phyloP scores from a whole-genome alignment of 2,888 invertebrate species.

The Lepidocyrtoides sp. region DNA sequence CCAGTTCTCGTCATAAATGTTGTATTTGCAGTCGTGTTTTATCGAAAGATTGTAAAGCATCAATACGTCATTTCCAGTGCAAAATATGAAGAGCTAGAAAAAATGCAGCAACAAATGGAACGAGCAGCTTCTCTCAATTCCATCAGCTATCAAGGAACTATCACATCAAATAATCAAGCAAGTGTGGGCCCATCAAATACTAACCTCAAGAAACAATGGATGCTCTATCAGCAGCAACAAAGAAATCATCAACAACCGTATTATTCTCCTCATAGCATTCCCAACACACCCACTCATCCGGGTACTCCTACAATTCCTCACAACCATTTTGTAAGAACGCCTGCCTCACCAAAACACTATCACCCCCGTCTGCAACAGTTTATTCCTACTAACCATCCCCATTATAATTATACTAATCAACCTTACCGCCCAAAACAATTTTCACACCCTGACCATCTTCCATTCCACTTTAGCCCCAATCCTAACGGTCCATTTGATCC shows the following conservation, averaged over 20 bases:
- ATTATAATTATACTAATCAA: background rate
- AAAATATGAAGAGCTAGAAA: slow-evolving; percentile 83
- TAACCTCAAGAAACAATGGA: slow-evolving; percentile 1
- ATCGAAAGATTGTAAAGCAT: slow-evolving; percentile 82
- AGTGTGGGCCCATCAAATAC: background rate
- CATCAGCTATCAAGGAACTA: slow-evolving; percentile 60
- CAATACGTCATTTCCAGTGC: slow-evolving; percentile 80
- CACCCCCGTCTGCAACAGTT: too few species aligned
- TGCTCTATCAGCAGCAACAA: slow-evolving; percentile 19
- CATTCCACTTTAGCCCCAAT: background rate
- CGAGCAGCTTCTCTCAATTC: slow-evolving; percentile 15
- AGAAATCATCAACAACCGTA: background rate
- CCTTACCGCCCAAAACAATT: background rate
- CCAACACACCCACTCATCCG: background rate
- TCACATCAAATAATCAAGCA: slow-evolving; percentile 41
- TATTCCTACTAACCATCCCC: too few species aligned
- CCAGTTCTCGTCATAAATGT: slow-evolving; percentile 81
- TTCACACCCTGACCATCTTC: slow-evolving; percentile 30
- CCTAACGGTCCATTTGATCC: background rate
- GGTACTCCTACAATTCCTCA: too few species aligned
- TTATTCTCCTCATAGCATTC: too few species aligned
- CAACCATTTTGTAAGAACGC: too few species aligned
- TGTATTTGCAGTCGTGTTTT: slow-evolving; percentile 83
- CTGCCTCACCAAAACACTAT: too few species aligned
- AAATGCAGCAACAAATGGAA: slow-evolving; percentile 82